Evolutionary conservation across 2,888 invertebrate species (phyloP).

Genomic region (Drosophila mayaguana): DNA sequence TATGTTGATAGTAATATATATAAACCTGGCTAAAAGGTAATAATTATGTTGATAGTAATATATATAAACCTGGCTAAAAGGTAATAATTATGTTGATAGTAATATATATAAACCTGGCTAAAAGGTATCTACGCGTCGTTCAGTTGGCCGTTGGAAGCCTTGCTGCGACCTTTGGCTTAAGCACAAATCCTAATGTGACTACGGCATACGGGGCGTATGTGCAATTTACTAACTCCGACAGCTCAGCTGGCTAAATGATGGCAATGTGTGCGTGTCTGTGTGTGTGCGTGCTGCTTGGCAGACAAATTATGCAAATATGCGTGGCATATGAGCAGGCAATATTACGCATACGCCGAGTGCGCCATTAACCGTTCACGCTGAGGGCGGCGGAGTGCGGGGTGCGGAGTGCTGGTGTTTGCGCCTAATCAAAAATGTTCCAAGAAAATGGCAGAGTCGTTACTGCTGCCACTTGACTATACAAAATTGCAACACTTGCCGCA

Average conservation of each 20-base stretch:
- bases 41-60: no score
- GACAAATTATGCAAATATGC: conserved; percentile 76
- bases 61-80: no score
- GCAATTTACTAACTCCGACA: conserved; percentile 79
- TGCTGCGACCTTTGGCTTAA: conserved; percentile 18
- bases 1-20: no score
- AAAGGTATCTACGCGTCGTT: not conserved
- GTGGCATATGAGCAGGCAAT: conserved; percentile 69
- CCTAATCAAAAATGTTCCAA: conserved; percentile 65
- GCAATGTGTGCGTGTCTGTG: conserved; percentile 23
- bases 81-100: no score
- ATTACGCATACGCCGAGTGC: conserved; percentile 76
- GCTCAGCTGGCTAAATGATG: conserved; percentile 69
- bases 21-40: not conserved
- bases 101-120: not conserved
- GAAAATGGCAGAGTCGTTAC: conserved; percentile 49
- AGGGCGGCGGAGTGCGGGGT: not conserved
- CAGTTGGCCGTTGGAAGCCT: not conserved
- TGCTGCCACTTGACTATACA: conserved; percentile 23
- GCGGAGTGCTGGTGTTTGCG: conserved; percentile 37
- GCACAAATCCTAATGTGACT: conserved; percentile 33
- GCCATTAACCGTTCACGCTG: conserved; percentile 64
- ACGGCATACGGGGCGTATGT: conserved; percentile 69
- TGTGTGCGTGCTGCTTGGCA: conserved; percentile 29
- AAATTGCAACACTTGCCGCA: conserved; percentile 29